Evolutionary conservation across 2,888 invertebrate species (phyloP), one percentile per base, ranked within the genome.

Genomic region (Lasioglossum pauxillum): DNA sequence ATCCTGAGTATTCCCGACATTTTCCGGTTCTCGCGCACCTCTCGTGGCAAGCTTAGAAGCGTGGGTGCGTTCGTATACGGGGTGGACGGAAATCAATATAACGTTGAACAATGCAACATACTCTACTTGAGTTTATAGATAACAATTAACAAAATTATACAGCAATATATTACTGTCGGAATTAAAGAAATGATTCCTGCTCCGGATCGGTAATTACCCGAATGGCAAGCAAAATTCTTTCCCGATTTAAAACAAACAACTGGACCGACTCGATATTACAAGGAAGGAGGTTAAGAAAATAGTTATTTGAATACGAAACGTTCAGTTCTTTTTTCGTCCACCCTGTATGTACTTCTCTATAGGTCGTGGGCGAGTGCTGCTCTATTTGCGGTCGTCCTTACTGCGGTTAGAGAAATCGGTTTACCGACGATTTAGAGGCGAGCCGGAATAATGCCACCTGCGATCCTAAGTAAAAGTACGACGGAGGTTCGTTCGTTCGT

Each of bases 371-470:
- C 53, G 46, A 44, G 64, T 60, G 53, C 23, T 27, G 49, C 49
- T 78, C 75, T 83, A 83, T 83, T 84, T 84, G 83, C 84, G 78
- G 78, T 83, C 83, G 84, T 84, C 75, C 84, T 82, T 78, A 83
- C 78, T 84, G 84, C 74, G 84, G 84, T 84, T 83, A 72, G 83
- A 84, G 84, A 84, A 84, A 84, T 84, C 84, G 78, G 60, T 78
- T 78, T 78, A 83, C 83, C 14, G 78, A 73, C 83, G 75, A 83
- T 84, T 83, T 78, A 71, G n/a, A 69, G 57, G 19, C 84, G 75
- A 78, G 75, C 60, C 74, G 44, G 76, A 53, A 67, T 69, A 83
- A 75, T 74, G 74, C 77, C 67, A 67, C 38, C 78, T 75, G 78
- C 78, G 60, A 57, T 74, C 60, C 69, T 84, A 84, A 84, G 83